A percentile compares a stretch with the other conserved stretches of the same genome.
These are phyloP conservation scores for Rosalia funebris DNA, from an alignment of 2,888 invertebrate species.

Conservation along the genomic window DNA sequence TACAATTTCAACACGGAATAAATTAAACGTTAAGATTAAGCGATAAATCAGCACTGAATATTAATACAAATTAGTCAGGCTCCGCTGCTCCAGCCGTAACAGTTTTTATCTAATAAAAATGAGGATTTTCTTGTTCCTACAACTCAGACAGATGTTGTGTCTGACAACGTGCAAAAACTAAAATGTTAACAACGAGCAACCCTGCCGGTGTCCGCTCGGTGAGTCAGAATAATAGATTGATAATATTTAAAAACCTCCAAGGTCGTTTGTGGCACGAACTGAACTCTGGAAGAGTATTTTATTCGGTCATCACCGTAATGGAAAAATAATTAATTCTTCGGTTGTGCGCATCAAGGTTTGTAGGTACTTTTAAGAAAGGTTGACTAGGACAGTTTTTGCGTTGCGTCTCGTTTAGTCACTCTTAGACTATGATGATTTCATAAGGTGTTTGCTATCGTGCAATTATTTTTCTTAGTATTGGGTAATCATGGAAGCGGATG, in stretches of 20 bases:
- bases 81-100: not conserved
- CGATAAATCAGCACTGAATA: not conserved
- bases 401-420: too few relatives aligned
- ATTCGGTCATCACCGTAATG: conserved; percentile 17
- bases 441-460: too few relatives aligned
- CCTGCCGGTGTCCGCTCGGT: conserved; percentile 4
- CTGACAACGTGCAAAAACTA: not conserved
- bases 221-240: conserved; percentile 12
- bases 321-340: not conserved
- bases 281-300: conserved; percentile 8
- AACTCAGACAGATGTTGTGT: not conserved
- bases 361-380: not conserved
- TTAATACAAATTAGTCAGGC: not conserved
- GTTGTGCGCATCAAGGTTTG: not conserved
- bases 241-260: conserved; percentile 4
- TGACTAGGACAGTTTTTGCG: too few relatives aligned
- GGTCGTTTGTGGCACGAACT: conserved; percentile 15
- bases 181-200: conserved; percentile 19
- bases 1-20: too few relatives aligned
- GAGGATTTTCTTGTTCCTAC: not conserved
- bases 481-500: too few relatives aligned
- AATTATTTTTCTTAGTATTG: too few relatives aligned
- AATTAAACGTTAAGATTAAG: too few relatives aligned
- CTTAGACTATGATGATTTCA: too few relatives aligned
- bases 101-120: not conserved